Evolutionary conservation across 2,888 invertebrate species (phyloP), one percentile per base, ranked within the genome.

Genomic region (Stenurella melanura): DNA sequence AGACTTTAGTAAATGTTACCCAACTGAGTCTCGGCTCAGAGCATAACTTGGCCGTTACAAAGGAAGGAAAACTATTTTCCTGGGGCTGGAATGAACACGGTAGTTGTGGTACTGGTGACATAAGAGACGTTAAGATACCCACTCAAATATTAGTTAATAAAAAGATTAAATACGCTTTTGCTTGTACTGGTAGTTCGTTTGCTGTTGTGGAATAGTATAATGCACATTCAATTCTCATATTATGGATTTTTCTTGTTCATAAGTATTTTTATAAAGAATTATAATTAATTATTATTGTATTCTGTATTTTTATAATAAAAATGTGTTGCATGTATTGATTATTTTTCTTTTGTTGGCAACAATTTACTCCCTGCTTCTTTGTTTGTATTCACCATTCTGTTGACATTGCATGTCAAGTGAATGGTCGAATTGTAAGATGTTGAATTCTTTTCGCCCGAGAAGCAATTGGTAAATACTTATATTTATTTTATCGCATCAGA

Each of bases 11-110:
- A 85, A 90, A 90, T 85, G 90, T 94, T 4, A 88, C 89, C 80
- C 92, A 93, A 86, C 87, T 95, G 75, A 92, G 92, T 80, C 89
- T 94, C 82, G 96, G 96, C 1, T 95, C 96, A 0, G 96, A 96
- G 85, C 96, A 96, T 86, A 95, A 94, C 61, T 87, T 96, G 80
- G 93, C 94, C 78, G 89, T 95, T 79, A 92, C 92, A 83, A 92
- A 91, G 78, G 92, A 93, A 75, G 93, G 93, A 42, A 91, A 91
- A 67, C 87, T 96, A 7, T 93, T 93, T 86, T 92, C 94, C 19
- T 97, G 96, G 96, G 96, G 96, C 0, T 97, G 96, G 96, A 96
- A 97, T 89, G 96, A 97, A 86, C 96, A 96, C 90, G 95, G 95
- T 56, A 96, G 95, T 87, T 96, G 96, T 85, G 96, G 96, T 72